Evolutionary conservation across 30 jellyfish, hydroid and myxozoan species (phyloP).

Genomic region (Chironex yamaguchii): DNA sequence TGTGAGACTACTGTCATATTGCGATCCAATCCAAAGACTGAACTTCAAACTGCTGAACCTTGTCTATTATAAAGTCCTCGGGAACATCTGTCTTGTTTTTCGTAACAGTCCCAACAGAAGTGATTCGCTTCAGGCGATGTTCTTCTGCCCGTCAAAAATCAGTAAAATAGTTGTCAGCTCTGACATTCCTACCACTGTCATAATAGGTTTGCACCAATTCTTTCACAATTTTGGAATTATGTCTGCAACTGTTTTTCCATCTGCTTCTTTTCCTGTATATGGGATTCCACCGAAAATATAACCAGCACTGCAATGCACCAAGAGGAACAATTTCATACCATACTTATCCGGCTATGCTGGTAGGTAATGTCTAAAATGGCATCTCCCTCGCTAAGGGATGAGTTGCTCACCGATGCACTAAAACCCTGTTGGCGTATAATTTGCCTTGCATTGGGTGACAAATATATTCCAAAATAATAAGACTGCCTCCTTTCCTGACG

Average conservation of each 20-base stretch:
- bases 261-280: not conserved
- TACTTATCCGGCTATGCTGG: not conserved
- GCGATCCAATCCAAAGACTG: not conserved
- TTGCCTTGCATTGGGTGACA: not conserved
- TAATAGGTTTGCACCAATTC: not conserved
- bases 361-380: not conserved
- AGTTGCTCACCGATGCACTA: not conserved
- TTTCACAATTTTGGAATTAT: not conserved
- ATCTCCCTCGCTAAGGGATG: not conserved
- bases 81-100: not conserved
- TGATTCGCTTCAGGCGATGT: not conserved
- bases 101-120: not conserved
- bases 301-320: not conserved
- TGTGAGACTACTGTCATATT: not conserved
- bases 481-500: not conserved
- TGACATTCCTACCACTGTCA: not conserved
- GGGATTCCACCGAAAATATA: not conserved
- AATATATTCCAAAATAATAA: not conserved
- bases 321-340: not conserved
- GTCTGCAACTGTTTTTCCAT: not conserved
- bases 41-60: not conserved
- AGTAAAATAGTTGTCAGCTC: not conserved
- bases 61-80: not conserved
- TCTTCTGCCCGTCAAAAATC: not conserved
- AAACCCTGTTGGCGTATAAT: not conserved